Base-by-base conservation (phyloP, 2,797 vertebrate species). In the Leucoraja ocellata region DNA sequence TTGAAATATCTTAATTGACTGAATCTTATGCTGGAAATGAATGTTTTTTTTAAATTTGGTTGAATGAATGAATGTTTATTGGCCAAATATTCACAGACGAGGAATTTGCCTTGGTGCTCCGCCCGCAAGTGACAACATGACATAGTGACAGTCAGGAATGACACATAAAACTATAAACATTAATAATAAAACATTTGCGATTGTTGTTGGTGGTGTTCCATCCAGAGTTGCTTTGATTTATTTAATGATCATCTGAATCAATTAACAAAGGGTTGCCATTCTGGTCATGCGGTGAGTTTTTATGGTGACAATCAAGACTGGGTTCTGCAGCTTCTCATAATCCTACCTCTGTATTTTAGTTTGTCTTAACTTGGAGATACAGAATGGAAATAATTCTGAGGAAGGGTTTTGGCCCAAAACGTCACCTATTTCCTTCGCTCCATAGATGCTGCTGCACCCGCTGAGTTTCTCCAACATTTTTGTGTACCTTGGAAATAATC, bases 1-100 rank as follows among this genome's bases (percentile, higher is more conserved):
- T 88, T 88, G 84, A 88, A 68, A 16, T 36, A 88, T 88, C 63
- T 68, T 63, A 63, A 36, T 88, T 68, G n/a, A 54, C 54, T 84
- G 54, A 25, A 84, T 0, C 14, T 61, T 84, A 54, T 0, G 58
- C 58, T n/a, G 32, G 61, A 86, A 86, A 65, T 63, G 16, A 63
- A 14, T n/a, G 28, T 61, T 86, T 65, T 61, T n/a, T 61, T 14
- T 1, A 0, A 4, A 71, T 18, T 71, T 13, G 16, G 63, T 86
- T 86, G 83, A 63, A 54, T 54, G 46, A 54, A 54, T 54, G 46
- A 54, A 54, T 54, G 46, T 46, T 39, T 39, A 39, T 39, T 54
- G 46, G 4, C 46, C 46, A 54, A 54, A 4, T 54, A 54, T 54
- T 54, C 46, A 54, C 46, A 54, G 3, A 54, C 46, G 6, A 54